A percentile compares a stretch with the other conserved stretches of the same genome.
Conservation (phyloP, 2,888 invertebrate species). For the Eurytoma adleriae region DNA sequence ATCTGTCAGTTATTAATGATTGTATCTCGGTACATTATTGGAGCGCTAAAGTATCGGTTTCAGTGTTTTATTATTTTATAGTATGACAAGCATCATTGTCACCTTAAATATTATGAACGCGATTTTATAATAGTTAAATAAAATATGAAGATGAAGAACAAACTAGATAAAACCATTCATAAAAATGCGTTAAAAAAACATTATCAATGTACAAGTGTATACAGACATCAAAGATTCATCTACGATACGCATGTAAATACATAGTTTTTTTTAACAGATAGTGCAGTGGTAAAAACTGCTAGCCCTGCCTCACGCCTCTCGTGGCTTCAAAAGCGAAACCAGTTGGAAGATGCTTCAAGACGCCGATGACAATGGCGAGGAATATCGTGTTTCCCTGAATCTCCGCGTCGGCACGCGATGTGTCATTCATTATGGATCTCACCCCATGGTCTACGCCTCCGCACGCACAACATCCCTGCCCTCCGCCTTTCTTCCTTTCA, state of each 20-base stretch:
- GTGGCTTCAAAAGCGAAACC: not conserved
- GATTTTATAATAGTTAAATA: no score
- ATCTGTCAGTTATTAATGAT: no score
- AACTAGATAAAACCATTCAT: no score
- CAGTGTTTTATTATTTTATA: no score
- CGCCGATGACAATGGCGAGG: conserved; percentile 1
- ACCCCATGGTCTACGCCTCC: conserved; percentile 11
- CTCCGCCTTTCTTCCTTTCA: conserved; percentile 17
- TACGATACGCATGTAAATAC: not conserved
- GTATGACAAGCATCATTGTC: no score
- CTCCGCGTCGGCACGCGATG: conserved; percentile 31
- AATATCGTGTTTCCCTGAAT: conserved; percentile 35
- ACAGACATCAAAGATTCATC: not conserved
- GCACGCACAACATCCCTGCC: not conserved
- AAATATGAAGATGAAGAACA: no score
- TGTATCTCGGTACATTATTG: no score
- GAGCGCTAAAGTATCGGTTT: no score
- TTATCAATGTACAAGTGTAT: not conserved
- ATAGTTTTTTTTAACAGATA: not conserved
- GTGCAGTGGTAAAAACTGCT: not conserved
- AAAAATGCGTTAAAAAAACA: not conserved
- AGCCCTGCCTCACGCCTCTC: not conserved
- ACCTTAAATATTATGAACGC: no score
- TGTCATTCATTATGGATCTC: conserved; percentile 41
- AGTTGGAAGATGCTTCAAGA: conserved; percentile 2